These are phyloP conservation scores for Microcebus ravelobensis DNA, from an alignment of 2,113 vertebrate species.

Conservation along the genomic window DNA sequence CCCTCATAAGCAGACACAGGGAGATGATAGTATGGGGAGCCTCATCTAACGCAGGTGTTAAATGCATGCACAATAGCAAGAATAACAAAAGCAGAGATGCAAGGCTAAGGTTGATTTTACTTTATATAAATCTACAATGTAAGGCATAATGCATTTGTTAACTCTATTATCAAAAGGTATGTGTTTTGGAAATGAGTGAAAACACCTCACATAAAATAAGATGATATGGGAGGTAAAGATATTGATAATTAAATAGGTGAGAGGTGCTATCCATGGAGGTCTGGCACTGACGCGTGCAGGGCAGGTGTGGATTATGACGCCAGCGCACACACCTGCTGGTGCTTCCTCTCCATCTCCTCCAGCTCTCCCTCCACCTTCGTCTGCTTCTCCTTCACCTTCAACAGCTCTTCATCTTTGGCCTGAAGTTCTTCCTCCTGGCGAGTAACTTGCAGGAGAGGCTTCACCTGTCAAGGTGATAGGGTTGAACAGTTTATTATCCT, in stretches of 20 bases:
- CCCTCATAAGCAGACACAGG: not conserved
- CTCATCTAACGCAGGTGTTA: not conserved
- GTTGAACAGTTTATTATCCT: not conserved
- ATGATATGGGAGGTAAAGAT: fast-evolving
- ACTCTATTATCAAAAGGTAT: not conserved
- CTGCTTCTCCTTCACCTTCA: conserved; percentile 98
- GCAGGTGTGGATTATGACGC: fast-evolving
- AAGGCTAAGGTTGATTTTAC: not conserved
- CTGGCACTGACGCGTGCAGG: fast-evolving
- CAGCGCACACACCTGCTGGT: conserved; percentile 91
- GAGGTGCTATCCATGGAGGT: not conserved
- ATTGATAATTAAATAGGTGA: fast-evolving
- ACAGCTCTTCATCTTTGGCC: conserved; percentile 97
- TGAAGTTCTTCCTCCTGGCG: conserved; percentile 98
- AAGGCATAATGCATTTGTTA: fast-evolving
- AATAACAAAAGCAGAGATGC: not conserved
- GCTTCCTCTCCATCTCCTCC: conserved; percentile 97
- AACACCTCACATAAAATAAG: not conserved
- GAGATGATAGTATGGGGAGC: not conserved
- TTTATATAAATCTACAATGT: not conserved
- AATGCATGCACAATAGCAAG: fast-evolving
- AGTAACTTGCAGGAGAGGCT: conserved; percentile 98
- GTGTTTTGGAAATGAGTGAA: not conserved
- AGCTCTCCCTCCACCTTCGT: conserved; percentile 96
- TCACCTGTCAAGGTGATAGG: conserved; percentile 88